A percentile compares a stretch with the other conserved stretches of the same genome.
Evolutionary conservation across 2,888 invertebrate genomes (phyloP).

Genomic region (Lomographa bimaculata): DNA sequence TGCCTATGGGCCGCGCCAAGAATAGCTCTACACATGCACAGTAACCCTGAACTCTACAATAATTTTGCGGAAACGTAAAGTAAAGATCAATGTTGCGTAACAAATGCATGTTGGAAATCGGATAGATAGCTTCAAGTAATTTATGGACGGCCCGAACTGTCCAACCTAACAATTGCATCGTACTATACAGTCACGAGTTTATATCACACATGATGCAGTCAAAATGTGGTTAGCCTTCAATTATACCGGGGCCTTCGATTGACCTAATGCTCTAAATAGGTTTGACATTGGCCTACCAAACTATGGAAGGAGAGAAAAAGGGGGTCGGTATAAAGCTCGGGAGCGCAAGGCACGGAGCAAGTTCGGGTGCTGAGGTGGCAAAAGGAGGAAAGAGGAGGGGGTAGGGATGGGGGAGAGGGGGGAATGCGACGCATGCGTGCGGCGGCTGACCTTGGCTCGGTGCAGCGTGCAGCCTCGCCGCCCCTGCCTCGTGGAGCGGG

Average conservation of each 20-base stretch:
- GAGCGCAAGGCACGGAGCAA: constrained; percentile 44
- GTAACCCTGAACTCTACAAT: constrained; percentile 42
- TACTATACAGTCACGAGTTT: constrained; percentile 6
- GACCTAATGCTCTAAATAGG: constrained; percentile 36
- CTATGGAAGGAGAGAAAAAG: constrained; percentile 42
- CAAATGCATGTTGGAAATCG: constrained; percentile 4
- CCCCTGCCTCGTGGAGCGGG: constrained; percentile 42
- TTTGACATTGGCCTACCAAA: constrained; percentile 34
- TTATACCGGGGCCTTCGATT: constrained; percentile 18
- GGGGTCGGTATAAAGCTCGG: constrained; percentile 59
- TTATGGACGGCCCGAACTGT: constrained; percentile 2
- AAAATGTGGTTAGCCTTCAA: constrained; percentile 16
- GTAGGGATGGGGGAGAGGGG: constrained; percentile 35
- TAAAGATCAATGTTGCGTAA: constrained; percentile 10
- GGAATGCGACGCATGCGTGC: constrained; percentile 73
- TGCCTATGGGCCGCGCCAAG: constrained; percentile 22
- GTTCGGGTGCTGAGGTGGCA: constrained; percentile 32
- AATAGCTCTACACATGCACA: constrained; percentile 9
- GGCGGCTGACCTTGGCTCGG: constrained; percentile 78
- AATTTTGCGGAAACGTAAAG: constrained; percentile 43
- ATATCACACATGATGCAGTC: constrained; percentile 4
- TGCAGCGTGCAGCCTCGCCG: constrained; percentile 74
- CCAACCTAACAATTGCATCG: background rate
- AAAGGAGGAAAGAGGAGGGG: constrained; percentile 17
- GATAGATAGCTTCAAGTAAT: constrained; percentile 1